Base-by-base conservation (phyloP, 2,888 invertebrate genomes). In the Phyto melanocephala region DNA sequence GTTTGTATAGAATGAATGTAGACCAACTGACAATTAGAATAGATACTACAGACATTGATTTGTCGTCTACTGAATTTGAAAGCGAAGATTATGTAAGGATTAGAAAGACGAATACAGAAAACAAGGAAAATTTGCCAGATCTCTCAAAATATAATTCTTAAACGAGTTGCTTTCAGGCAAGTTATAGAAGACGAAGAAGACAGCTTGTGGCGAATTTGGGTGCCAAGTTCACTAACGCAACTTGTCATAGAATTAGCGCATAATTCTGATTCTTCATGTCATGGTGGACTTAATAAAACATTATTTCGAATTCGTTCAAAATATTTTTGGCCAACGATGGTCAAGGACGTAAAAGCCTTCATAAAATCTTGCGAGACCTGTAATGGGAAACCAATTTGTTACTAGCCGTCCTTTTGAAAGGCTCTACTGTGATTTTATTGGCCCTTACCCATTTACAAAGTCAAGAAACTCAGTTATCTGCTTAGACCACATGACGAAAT, bases 291-390 rank as follows among this genome's bases (percentile, higher is more conserved):
- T 24, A 1, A 6, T 10, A 72, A 72, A 62, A 72, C 72, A 1
- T 37, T 72, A 22, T 35, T 24, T 33, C 17, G 52, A 54, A 52
- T 72, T 2, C 37, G 72, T 1, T 40, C 52, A 33, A 54, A 50
- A 5, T 72, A 63, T 5, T 72, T 47, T 11, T 62, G 62, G 72
- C 72, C 72, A 1, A 72, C 37, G n/a, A 72, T 72, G 58, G 56
- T 56, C 2, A 15, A 40, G 11, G 58, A 75, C 3, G 17, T 58
- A 6, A 75, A 47, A 17, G 3, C 4, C 0, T 58, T 22, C 37
- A 47, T 75, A 2, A 6, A 15, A 1, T 50, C 11, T 6, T 58
- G 75, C 52, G 11, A 72, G 35, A 22, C 72, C 74, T 37, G 7
- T 4, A 15, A 68, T 68, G 68, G 54, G 68, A 11, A 17, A 15